Base-by-base conservation (phyloP, 2,888 invertebrate genomes). In the Torymus aiolomorphi region DNA sequence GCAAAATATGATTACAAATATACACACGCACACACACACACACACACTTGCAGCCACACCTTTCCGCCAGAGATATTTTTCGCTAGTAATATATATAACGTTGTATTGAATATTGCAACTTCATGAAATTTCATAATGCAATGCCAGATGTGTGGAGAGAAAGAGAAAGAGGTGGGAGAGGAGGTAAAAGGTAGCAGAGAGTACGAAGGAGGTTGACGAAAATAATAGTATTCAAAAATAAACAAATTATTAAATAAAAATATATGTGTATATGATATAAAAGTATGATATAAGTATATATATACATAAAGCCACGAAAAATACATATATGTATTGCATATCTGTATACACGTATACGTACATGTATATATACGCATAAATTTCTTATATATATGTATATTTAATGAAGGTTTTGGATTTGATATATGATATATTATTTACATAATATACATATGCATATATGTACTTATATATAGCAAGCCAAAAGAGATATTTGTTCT, bases 71-170 rank as follows among this genome's bases (percentile, higher is more conserved):
- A 84, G 83, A 84, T 85, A 86, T 86, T 86, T 85, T 87, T 85
- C 85, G 86, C 85, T 84, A 84, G 76, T 72, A 63, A 42, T 42
- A 42, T 31, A 31, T 42, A 42, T 42, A 42, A 42, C 42, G 42
- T 80, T 78, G 75, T 80, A 79, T 57, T 72, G 20, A 5, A 51
- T 56, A 54, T 51, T 82, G 84, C 83, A 85, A 89, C 86, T 89
- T 90, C 90, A 90, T 90, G 90, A 90, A 90, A 90, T 90, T 90
- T 90, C 90, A 90, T 90, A 90, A 90, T 90, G 84, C 79, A 81
- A 81, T 56, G 82, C 42, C 42, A 42, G 42, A 42, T 42, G 42
- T 42, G 42, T 42, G 42, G 8, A 42, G 42, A 42, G 42, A 42
- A 42, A 42, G 42, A 42, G 8, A 20, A 42, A 8, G 42, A 8